Conservation (phyloP, 2,888 invertebrate genomes). For the Ganaspis brasiliensis region DNA sequence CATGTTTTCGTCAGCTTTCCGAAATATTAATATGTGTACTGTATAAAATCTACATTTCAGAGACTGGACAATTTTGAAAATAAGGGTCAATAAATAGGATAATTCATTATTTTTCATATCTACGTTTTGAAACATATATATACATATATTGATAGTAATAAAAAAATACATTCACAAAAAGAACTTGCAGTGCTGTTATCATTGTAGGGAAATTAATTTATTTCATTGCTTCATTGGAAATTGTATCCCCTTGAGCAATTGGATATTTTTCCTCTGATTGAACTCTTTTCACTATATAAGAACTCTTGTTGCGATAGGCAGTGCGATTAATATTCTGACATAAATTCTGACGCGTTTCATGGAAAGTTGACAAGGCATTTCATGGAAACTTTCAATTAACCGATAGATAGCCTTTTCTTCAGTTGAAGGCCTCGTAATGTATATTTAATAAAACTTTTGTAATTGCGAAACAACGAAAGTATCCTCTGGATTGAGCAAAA, state of each 20-base stretch:
- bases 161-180: too few species aligned
- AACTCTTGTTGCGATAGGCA: slow-evolving; percentile 60
- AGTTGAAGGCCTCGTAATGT: slow-evolving; percentile 45
- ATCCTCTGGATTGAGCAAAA: slow-evolving; percentile 1
- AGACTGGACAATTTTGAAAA: too few species aligned
- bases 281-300: slow-evolving; percentile 58
- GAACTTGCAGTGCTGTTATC: neutral
- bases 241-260: slow-evolving; percentile 16
- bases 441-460: slow-evolving; percentile 3
- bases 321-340: slow-evolving; percentile 61
- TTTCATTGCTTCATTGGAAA: slow-evolving; percentile 24
- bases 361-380: slow-evolving; percentile 61
- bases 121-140: too few species aligned
- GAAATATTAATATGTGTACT: too few species aligned
- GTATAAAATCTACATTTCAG: too few species aligned
- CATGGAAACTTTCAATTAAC: slow-evolving; percentile 63
- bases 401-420: slow-evolving; percentile 59
- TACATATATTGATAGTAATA: too few species aligned
- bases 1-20: too few species aligned
- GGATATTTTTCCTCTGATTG: slow-evolving; percentile 25
- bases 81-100: too few species aligned
- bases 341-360: slow-evolving; percentile 60
- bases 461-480: slow-evolving; percentile 22
- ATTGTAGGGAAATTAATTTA: slow-evolving; percentile 24
- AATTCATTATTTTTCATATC: too few species aligned